These are phyloP conservation scores for Ornithorhynchus anatinus DNA, from an alignment of 2,113 vertebrate genomes.

Conservation along the genomic window DNA sequence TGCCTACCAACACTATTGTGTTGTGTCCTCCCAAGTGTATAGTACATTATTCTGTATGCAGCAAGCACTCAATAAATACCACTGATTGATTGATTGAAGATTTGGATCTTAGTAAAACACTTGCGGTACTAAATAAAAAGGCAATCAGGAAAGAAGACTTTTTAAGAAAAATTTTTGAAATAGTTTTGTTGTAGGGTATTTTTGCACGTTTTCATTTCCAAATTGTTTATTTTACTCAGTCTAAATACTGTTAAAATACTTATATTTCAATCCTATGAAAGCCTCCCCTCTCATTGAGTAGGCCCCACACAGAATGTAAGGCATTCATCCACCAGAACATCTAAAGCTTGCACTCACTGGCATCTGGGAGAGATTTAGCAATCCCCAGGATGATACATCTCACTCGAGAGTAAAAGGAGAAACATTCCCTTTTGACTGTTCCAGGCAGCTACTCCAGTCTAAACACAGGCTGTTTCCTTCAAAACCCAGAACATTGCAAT, in stretches of 20 bases:
- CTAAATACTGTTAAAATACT: slow-evolving; percentile 19
- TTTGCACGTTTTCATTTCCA: background rate
- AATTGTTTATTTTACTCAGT: background rate
- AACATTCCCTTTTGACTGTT: slow-evolving; percentile 35
- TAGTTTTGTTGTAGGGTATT: slow-evolving; percentile 14
- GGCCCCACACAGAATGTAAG: slow-evolving; percentile 1
- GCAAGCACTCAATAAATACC: no score
- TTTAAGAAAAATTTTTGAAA: slow-evolving; percentile 21
- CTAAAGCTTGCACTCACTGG: background rate
- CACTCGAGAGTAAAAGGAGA: slow-evolving; percentile 29
- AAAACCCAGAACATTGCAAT: slow-evolving; percentile 33
- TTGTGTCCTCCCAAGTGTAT: no score
- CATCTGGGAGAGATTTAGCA: slow-evolving; percentile 30
- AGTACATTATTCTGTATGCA: no score
- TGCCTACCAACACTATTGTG: no score
- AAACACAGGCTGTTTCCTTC: slow-evolving; percentile 49
- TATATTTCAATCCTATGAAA: slow-evolving; percentile 1
- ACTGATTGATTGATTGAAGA: no score
- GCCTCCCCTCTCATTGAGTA: background rate
- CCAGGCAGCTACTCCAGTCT: slow-evolving; percentile 32
- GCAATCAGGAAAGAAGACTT: background rate
- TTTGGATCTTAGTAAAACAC: slow-evolving; percentile 4
- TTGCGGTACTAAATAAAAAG: slow-evolving; percentile 6
- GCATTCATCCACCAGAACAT: slow-evolving; percentile 14
- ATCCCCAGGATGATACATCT: slow-evolving; percentile 23